Evolutionary conservation across 2,797 vertebrate genomes (phyloP), one percentile per base, ranked within the genome.

Genomic region (Ambastaia sidthimunki): DNA sequence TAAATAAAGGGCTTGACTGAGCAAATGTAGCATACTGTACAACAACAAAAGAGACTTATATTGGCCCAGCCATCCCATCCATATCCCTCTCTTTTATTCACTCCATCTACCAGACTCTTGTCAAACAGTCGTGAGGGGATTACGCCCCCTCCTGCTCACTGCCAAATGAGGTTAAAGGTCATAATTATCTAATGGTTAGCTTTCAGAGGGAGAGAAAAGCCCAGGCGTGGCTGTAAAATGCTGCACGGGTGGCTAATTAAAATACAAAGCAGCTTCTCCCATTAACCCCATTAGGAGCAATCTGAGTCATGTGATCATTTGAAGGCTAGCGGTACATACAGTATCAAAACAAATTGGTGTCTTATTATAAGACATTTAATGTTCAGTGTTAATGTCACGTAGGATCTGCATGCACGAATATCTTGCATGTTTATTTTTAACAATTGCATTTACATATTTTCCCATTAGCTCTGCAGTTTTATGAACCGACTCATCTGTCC

Each of bases 401-500:
- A 10, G 16, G 28, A 7, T 12, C 3, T 3, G 19, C 31, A 31
- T 31, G 28, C 28, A 31, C 7, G 9, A 2, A 59, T 11, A 23
- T 31, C 31, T 31, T 31, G 31, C 31, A 37, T 34, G 5, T 65
- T 23, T 65, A 5, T 68, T 21, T 25, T 44, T 9, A n/a, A 16
- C n/a, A 28, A 12, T n/a, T 15, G 21, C 16, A 62, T 62, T 67
- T 25, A 23, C 59, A 18, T 4, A 55, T 65, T 13, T n/a, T 25
- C 28, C 25, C n/a, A 18, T 67, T 66, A 67, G 34, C 69, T 19
- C 48, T 16, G 7, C 50, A 55, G 19, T 76, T 47, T 55, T 70
- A 21, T 62, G 3, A 73, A 67, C 31, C 1, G 83, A 89, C 89
- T 82, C 83, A 86, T 93, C 79, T 91, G 91, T 91, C 91, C 92